Evolutionary conservation across 2,797 vertebrate genomes (phyloP).

Genomic region (Megalops cyprinoides): DNA sequence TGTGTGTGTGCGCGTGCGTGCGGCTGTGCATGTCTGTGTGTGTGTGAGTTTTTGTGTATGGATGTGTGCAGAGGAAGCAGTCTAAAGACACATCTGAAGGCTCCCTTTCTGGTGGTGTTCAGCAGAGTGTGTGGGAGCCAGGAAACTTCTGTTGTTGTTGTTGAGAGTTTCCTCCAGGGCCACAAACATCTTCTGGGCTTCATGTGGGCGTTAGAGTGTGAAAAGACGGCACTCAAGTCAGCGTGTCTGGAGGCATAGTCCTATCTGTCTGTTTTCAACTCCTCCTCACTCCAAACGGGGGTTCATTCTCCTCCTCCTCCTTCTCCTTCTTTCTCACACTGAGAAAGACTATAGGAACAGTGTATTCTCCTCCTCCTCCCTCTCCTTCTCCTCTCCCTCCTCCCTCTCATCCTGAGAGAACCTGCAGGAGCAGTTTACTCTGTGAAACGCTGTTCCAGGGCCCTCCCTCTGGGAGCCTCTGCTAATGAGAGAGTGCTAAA

Average conservation of each 20-base stretch:
- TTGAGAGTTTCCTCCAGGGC: background rate
- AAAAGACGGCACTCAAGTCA: background rate
- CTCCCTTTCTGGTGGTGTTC: too few species aligned
- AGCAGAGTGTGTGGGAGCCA: background rate
- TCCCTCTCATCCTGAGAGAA: background rate
- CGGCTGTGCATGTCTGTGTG: background rate
- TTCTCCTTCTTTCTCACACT: background rate
- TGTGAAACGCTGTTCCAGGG: background rate
- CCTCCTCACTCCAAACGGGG: background rate
- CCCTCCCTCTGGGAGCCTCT: background rate
- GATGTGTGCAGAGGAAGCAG: background rate
- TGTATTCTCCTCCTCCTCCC: background rate
- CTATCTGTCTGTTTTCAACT: background rate
- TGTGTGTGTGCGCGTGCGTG: background rate
- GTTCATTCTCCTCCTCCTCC: background rate
- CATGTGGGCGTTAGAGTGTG: background rate
- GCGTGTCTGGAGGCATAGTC: background rate
- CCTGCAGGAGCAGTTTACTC: background rate
- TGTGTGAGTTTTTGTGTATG: too few species aligned
- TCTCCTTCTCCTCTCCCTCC: background rate
- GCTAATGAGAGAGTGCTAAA: constrained; percentile 74
- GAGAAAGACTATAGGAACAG: background rate
- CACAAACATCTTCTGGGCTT: background rate
- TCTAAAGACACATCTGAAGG: too few species aligned
- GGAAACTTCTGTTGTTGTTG: background rate